Evolutionary conservation across 2,888 invertebrate species (phyloP), one percentile per base, ranked within the genome.

Genomic region (Onthophagus sagittarius): DNA sequence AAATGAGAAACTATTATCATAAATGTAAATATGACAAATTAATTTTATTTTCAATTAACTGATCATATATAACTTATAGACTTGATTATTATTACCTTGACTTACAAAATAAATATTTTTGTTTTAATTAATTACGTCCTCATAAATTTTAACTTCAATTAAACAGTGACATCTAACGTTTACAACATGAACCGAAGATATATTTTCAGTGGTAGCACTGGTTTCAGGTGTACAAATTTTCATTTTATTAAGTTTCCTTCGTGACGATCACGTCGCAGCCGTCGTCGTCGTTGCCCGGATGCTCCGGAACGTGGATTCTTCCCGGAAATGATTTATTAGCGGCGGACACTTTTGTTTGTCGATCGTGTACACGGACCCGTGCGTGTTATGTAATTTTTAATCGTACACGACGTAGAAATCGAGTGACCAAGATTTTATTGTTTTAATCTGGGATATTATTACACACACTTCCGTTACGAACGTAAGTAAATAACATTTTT

Each of bases 251-350:
- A 72, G 75, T 76, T 77, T 75, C 75, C 75, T 70, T 71, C 31
- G 70, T 75, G 76, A 76, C 76, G 77, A 78, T 77, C 78, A 78
- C 77, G 76, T 75, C 23, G 23, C n/a, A 15, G n/a, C 31, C 32
- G 67, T 67, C 32, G 23, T 23, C 67, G 67, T 67, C 32, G 67
- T 23, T 23, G 80, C 81, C 83, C 83, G 82, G 82, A 83, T 82
- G 80, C 82, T 53, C 83, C 83, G 83, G 83, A 84, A 82, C 83
- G 82, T 80, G 83, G 82, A 84, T 82, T 83, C 82, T 80, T 82
- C 83, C 80, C 84, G 83, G 84, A 84, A 83, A 83, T 83, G 82
- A 79, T 80, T 83, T 83, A 83, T 83, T 84, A 83, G 76, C 78
- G 75, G 79, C 79, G 73, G 71, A 72, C 67, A 70, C 64, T 75